A percentile compares a stretch with the other conserved stretches of the same genome.
Conservation (phyloP, 1,140 invertebrate species). For the Hirudo medicinalis region DNA sequence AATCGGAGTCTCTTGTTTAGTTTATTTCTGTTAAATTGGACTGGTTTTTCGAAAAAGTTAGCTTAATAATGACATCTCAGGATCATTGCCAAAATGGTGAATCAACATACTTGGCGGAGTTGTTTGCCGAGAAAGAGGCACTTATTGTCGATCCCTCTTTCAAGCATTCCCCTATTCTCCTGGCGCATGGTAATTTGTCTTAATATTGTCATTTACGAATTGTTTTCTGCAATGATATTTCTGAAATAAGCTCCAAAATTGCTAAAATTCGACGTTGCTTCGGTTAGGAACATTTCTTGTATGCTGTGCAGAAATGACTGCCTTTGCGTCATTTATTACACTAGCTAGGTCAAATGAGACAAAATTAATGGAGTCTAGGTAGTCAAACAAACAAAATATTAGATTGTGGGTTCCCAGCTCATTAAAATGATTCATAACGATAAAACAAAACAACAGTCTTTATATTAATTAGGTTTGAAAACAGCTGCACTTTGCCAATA, state of each 20-base stretch:
- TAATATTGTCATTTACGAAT: background rate
- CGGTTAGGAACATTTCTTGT: no score
- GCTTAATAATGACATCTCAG: background rate
- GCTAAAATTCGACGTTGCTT: no score
- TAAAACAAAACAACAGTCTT: no score
- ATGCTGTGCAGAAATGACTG: no score
- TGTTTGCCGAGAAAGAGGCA: constrained; percentile 4
- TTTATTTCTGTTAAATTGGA: background rate
- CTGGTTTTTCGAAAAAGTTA: background rate
- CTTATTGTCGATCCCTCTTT: constrained; percentile 2
- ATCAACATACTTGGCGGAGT: background rate
- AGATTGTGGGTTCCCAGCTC: no score
- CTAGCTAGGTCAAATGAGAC: no score
- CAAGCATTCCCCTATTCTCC: constrained; percentile 1
- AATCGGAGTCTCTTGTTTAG: constrained; percentile 5
- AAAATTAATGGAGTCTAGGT: no score
- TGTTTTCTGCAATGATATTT: background rate
- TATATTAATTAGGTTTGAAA: no score
- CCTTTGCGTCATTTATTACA: no score
- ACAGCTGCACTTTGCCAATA: no score
- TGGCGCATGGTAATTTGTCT: background rate
- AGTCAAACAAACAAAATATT: no score
- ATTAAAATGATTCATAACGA: no score
- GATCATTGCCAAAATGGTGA: constrained; percentile 6
- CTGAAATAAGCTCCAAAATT: background rate